Base-by-base conservation (phyloP, 1,140 invertebrate species). In the Rhopalosiphum maidis region DNA sequence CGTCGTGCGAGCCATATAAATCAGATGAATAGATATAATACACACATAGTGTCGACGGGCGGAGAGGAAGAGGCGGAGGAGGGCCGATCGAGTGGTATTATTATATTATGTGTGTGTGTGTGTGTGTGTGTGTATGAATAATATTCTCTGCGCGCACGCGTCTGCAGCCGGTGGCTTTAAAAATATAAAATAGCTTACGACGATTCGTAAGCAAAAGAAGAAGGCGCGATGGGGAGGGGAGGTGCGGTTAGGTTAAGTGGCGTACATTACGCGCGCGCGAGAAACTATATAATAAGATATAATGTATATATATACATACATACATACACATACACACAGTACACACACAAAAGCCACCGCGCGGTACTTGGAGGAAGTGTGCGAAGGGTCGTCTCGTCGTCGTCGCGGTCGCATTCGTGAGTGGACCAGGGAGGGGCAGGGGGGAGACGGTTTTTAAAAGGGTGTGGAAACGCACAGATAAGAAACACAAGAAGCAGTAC, bases 401-500 rank as follows among this genome's bases (percentile, higher is more conserved):
- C 83, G 85, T 46, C 89, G 35, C 48, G 51, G 89, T 90, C 37
- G 48, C 46, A 22, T 25, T 15, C 22, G 48, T 25, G 23, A 68
- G 55, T 30, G 54, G 11, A 82, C 37, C 43, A 35, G 5, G 41
- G 30, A 82, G 1, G 41, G 41, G 60, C 2, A 21, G 37, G 43
- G 30, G 91, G n/a, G 60, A 35, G 51, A 83, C 91, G 37, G 85
- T 93, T 93, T 93, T 93, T 93, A 93, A 92, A 93, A 93, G 91
- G 91, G 91, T 93, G 91, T 93, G 91, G 91, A 85, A 93, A 93
- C 48, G 48, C 82, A 85, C 82, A 93, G 91, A 93, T 93, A 93
- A 93, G 91, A 85, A 85, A 93, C 68, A 93, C 68, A 60, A 55
- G 89, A 43, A 90, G 23, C 35, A 55, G 88, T 21, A 25, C 30